phyloP scores from a whole-genome alignment of 1,140 invertebrate genomes.

The Papilio polytes region DNA sequence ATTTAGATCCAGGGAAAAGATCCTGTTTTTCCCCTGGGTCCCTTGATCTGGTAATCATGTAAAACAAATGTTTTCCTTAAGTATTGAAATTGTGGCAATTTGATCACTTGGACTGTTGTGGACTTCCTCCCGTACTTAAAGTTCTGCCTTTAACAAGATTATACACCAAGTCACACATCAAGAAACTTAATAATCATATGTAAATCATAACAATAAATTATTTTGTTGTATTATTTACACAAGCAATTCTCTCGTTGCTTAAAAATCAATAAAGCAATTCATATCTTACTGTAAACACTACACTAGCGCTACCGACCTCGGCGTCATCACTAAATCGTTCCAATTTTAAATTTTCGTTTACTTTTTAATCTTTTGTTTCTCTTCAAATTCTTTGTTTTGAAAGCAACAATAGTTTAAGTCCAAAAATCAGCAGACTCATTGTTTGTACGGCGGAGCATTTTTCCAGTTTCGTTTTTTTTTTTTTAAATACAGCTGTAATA shows the following conservation, averaged over 20 bases:
- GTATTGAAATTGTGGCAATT: too few species aligned
- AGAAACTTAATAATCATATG: background rate
- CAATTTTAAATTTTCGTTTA: slow-evolving; percentile 19
- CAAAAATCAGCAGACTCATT: slow-evolving; percentile 32
- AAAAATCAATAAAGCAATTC: slow-evolving; percentile 16
- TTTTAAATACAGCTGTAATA: background rate
- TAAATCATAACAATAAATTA: background rate
- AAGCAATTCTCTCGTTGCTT: background rate
- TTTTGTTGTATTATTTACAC: background rate
- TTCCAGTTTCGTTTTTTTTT: slow-evolving; percentile 19
- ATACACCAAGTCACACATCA: too few species aligned
- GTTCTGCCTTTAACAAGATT: too few species aligned
- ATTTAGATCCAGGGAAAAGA: too few species aligned
- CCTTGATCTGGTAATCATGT: too few species aligned
- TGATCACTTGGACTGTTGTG: too few species aligned
- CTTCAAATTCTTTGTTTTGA: slow-evolving; percentile 17
- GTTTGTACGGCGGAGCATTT: background rate
- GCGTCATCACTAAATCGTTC: slow-evolving; percentile 11
- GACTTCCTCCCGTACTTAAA: too few species aligned
- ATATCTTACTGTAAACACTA: background rate
- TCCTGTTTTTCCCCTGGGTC: too few species aligned
- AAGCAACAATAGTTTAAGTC: slow-evolving; percentile 31
- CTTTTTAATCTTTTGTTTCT: slow-evolving; percentile 28
- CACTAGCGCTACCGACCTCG: slow-evolving; percentile 1
- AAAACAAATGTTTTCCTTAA: too few species aligned